Conservation (phyloP, 2,888 invertebrate genomes). For the Eristalinus sepulchralis region DNA sequence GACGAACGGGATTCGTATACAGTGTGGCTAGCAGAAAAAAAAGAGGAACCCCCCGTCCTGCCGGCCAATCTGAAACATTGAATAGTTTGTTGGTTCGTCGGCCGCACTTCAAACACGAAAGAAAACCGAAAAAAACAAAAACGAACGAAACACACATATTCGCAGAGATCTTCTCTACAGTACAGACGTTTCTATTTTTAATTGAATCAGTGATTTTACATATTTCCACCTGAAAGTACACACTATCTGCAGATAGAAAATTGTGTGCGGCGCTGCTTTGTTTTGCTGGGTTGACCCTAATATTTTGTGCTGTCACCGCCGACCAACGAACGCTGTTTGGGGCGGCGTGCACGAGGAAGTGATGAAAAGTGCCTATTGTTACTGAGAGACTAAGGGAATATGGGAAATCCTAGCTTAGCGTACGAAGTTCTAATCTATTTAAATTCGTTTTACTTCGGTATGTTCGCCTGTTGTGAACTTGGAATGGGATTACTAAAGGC, state of each 20-base stretch:
- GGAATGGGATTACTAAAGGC: constrained; percentile 91
- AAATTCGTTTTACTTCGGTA: constrained; percentile 92
- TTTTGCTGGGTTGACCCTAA: constrained; percentile 29
- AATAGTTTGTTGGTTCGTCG: constrained; percentile 38
- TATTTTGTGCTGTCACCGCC: not conserved
- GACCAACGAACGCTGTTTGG: constrained; percentile 2
- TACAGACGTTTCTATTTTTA: constrained; percentile 65
- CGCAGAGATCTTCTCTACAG: constrained; percentile 33
- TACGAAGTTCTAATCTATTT: constrained; percentile 92
- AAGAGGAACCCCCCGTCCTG: not conserved
- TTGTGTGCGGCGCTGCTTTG: not conserved
- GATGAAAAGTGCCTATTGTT: constrained; percentile 20
- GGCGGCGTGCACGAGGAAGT: constrained; percentile 27
- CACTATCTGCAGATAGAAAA: constrained; percentile 16
- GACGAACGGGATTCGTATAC: constrained; percentile 25
- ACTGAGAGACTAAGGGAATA: constrained; percentile 71
- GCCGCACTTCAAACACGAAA: constrained; percentile 18
- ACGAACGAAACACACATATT: not conserved
- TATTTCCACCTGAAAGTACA: constrained; percentile 58
- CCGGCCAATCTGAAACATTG: constrained; percentile 30
- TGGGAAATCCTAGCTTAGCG: constrained; percentile 89
- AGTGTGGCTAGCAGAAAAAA: constrained; percentile 7
- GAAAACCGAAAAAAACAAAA: not conserved
- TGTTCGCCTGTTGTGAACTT: constrained; percentile 91
- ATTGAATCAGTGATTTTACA: constrained; percentile 59